A percentile compares a stretch with the other conserved stretches of the same genome.
These are phyloP conservation scores for Lepidocolaptes lacrymiger DNA, from an alignment of 2,797 vertebrate genomes.

Conservation along the genomic window DNA sequence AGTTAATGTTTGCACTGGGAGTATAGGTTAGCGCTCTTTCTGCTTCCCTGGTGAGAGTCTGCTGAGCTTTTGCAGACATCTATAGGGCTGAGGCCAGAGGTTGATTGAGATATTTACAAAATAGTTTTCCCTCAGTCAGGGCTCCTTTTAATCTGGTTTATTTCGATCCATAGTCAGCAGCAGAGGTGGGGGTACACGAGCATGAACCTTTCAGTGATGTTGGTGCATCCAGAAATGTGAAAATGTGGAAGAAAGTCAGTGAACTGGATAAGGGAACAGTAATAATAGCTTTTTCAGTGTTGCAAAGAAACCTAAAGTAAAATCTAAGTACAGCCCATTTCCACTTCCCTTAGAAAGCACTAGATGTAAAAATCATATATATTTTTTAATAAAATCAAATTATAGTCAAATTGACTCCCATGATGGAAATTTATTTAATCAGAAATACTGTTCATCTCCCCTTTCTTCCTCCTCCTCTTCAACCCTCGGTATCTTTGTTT, in stretches of 20 bases:
- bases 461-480: not conserved
- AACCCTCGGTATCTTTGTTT: not conserved
- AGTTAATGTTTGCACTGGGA: not conserved
- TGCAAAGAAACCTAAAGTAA: not conserved
- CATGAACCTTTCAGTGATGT: not conserved
- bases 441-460: not conserved
- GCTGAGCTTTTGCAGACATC: not conserved
- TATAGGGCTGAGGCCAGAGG: not conserved
- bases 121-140: not conserved
- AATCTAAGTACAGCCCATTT: not conserved
- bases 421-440: not conserved
- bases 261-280: not conserved
- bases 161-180: not conserved
- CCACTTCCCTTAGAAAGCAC: not conserved
- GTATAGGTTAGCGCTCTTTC: not conserved
- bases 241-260: not conserved
- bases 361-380: not conserved
- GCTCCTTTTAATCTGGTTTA: not conserved
- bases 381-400: not conserved
- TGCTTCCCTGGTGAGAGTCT: not conserved
- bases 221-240: not conserved
- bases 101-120: not conserved
- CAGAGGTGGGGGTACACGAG: not conserved
- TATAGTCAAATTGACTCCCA: not conserved
- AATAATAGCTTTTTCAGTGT: not conserved